phyloP scores from a whole-genome alignment of 2,888 invertebrate genomes.

The Temnothorax ravouxi region DNA sequence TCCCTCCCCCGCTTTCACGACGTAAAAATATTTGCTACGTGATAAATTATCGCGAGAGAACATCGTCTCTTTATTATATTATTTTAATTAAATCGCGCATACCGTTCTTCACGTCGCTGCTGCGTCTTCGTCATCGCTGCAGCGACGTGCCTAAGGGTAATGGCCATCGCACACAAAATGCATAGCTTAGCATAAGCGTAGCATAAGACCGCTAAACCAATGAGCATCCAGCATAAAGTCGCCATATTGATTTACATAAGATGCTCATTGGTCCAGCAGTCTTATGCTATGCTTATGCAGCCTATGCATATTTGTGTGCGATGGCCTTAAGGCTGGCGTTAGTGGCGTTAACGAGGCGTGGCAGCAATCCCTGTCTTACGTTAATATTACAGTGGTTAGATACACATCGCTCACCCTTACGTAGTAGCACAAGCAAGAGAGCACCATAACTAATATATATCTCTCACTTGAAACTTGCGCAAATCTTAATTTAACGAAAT shows the following conservation, averaged over 20 bases:
- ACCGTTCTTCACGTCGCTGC: not conserved
- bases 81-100: conserved; percentile 32
- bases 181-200: no score
- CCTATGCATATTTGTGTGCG: no score
- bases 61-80: not conserved
- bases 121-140: conserved; percentile 3
- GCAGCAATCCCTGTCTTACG: conserved; percentile 6
- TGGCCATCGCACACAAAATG: no score
- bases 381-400: conserved; percentile 32
- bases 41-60: conserved; percentile 8
- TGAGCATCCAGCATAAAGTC: no score
- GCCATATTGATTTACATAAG: no score
- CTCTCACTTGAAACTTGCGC: not conserved
- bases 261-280: no score
- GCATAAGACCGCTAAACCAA: no score
- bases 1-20: not conserved
- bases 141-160: not conserved
- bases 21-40: not conserved
- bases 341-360: conserved; percentile 28
- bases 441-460: not conserved
- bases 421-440: not conserved
- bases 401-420: not conserved
- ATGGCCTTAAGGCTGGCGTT: no score
- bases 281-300: no score
- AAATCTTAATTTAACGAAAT: not conserved